phyloP scores from a whole-genome alignment of 2,797 vertebrate genomes.

The Mus caroli region DNA sequence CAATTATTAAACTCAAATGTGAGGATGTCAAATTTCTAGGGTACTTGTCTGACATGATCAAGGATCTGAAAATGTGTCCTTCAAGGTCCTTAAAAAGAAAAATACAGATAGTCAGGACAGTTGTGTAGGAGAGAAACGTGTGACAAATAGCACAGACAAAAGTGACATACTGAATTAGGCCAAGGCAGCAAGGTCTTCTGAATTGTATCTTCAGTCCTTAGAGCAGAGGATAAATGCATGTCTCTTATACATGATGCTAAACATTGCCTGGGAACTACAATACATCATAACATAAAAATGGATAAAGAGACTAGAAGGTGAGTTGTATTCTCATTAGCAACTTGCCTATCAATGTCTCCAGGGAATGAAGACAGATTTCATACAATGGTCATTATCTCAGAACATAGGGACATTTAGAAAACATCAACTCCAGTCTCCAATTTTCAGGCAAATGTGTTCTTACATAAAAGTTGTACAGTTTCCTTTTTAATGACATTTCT shows the following conservation, averaged over 20 bases:
- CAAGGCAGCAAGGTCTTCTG: not conserved
- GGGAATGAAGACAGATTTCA: not conserved
- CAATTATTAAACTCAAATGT: constrained; percentile 57
- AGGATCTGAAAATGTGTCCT: not conserved
- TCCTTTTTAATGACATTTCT: constrained; percentile 16
- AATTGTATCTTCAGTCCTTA: not conserved
- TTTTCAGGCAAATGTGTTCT: not conserved
- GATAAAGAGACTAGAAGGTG: not conserved
- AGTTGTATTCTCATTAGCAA: not conserved
- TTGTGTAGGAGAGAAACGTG: not conserved
- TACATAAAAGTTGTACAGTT: constrained; percentile 33
- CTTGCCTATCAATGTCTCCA: not conserved
- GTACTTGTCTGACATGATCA: not conserved
- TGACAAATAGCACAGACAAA: not conserved
- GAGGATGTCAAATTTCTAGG: constrained; percentile 12
- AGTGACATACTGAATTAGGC: not conserved
- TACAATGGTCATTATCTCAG: constrained; percentile 22
- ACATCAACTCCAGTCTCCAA: not conserved
- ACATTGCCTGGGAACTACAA: not conserved
- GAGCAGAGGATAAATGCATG: not conserved
- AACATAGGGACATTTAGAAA: not conserved
- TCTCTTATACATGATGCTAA: not conserved
- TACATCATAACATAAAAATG: constrained; percentile 52
- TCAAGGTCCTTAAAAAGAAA: not conserved
- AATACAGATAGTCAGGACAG: not conserved